Base-by-base conservation (phyloP, 2,888 invertebrate species). In the Apodemia mormo region DNA sequence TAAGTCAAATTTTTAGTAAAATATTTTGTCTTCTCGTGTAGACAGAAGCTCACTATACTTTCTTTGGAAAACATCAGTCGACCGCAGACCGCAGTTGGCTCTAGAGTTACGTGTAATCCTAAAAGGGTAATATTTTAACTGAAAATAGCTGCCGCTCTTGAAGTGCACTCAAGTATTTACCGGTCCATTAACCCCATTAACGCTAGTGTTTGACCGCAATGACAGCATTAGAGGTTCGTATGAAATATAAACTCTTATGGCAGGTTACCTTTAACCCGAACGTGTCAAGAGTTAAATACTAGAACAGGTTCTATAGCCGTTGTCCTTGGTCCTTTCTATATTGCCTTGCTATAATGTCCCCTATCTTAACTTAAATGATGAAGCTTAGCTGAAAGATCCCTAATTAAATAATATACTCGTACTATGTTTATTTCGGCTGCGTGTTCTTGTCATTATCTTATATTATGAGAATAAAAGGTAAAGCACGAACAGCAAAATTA, bases 121-220 rank as follows among this genome's bases (percentile, higher is more conserved):
- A 83, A 89, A 89, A 89, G 89, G 89, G 89, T 88, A 87, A 89
- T 89, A 89, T 88, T 89, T 89, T 88, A 87, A 86, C 81, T 82
- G 85, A 79, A 85, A 88, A 87, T 86, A 86, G 85, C 86, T 79
- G 79, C 76, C 77, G n/a, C 75, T 73, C 73, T 78, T 75, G 78
- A 79, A 87, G 86, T 87, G 88, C 88, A 88, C 89, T 89, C 84
- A 82, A 86, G 84, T 85, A 83, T 88, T 88, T 86, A 85, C 86
- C 82, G 81, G 78, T 72, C 84, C 85, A 88, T 88, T 89, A 89
- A 84, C 83, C 81, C 86, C 87, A 86, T 87, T 88, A 87, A 80
- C 82, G 77, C 77, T 79, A 76, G 79, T 80, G 80, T 81, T 82
- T 80, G 81, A 80, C 82, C 80, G 78, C 79, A 80, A 76, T 73